Evolutionary conservation across 2,113 vertebrate species (phyloP).

Genomic region (Tupaia chinensis): DNA sequence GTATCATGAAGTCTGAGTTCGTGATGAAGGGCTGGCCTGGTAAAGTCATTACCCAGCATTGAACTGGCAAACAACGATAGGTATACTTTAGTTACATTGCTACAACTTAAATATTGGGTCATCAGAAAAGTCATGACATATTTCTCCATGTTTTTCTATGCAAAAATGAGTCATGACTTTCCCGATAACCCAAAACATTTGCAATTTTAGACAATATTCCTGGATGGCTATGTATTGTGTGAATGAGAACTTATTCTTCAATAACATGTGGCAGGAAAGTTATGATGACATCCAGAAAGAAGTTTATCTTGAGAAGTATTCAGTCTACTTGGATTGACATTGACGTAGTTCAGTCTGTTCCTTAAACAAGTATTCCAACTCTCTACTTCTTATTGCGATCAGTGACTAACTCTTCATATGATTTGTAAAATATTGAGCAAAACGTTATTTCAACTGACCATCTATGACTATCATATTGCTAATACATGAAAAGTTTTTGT

Average conservation of each 20-base stretch:
- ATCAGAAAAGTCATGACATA: no score
- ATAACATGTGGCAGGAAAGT: constrained; percentile 24
- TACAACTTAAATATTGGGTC: constrained; percentile 42
- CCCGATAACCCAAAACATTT: not conserved
- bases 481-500: not conserved
- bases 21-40: not conserved
- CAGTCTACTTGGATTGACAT: not conserved
- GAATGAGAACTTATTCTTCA: constrained; percentile 13
- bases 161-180: no score
- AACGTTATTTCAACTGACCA: not conserved
- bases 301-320: not conserved
- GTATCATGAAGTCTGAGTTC: not conserved
- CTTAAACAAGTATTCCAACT: not conserved
- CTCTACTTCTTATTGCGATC: not conserved
- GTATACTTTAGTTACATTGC: constrained; percentile 5
- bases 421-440: not conserved
- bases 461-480: not conserved
- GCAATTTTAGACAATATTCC: constrained; percentile 46
- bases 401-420: not conserved
- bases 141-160: no score
- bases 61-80: not conserved
- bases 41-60: not conserved
- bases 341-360: not conserved
- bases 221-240: constrained; percentile 28
- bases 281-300: not conserved